Evolutionary conservation across 2,113 vertebrate genomes (phyloP).

Genomic region (Elaphurus davidianus): DNA sequence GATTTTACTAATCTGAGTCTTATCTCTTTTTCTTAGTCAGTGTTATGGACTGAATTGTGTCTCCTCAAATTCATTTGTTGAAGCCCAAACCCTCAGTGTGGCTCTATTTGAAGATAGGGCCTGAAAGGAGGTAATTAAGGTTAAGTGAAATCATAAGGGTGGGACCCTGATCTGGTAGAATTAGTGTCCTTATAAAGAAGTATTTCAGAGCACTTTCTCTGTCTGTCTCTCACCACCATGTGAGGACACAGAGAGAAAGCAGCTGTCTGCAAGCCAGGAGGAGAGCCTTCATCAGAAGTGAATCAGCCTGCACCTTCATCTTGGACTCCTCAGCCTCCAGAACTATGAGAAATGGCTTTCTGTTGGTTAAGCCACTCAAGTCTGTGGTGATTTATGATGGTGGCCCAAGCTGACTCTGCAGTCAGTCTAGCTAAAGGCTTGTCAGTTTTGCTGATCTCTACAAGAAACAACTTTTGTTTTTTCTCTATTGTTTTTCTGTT

Average conservation of each 20-base stretch:
- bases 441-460: background rate
- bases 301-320: background rate
- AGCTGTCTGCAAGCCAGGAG: background rate
- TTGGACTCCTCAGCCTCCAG: background rate
- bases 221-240: background rate
- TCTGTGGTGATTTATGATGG: background rate
- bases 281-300: background rate
- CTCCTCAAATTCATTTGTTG: background rate
- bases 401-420: background rate
- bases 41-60: background rate
- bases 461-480: background rate
- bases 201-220: background rate
- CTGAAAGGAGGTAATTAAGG: background rate
- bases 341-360: background rate
- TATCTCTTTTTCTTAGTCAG: background rate
- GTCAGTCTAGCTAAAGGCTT: background rate
- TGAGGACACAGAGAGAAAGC: background rate
- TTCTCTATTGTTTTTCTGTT: background rate
- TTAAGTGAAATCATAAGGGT: background rate
- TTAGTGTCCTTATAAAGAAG: background rate
- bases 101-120: background rate
- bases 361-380: background rate
- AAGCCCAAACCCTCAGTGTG: background rate
- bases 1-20: background rate
- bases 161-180: background rate